Evolutionary conservation across 2,888 invertebrate genomes (phyloP).

Genomic region (Epistrophella euchroma): DNA sequence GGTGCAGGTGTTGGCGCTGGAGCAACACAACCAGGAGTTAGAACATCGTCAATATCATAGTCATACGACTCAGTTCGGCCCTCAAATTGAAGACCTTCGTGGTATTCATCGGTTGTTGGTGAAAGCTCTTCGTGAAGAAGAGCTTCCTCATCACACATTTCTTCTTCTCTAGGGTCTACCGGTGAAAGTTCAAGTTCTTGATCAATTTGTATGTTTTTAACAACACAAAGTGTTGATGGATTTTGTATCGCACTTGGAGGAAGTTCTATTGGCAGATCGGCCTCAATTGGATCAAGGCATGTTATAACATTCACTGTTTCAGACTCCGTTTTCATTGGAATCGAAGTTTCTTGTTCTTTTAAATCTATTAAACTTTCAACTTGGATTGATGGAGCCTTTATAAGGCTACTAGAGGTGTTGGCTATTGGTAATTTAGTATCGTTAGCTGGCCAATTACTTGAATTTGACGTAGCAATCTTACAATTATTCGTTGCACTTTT

Average conservation of each 20-base stretch:
- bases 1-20: constrained; percentile 83
- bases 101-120: constrained; percentile 83
- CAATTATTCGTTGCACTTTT: constrained; percentile 70
- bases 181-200: constrained; percentile 32
- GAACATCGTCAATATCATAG: constrained; percentile 80
- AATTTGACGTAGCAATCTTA: constrained; percentile 62
- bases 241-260: constrained; percentile 34
- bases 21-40: constrained; percentile 81
- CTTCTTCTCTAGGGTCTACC: constrained; percentile 53
- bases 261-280: constrained; percentile 65
- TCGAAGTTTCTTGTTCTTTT: constrained; percentile 24
- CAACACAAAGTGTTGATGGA: constrained; percentile 39
- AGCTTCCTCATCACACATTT: constrained; percentile 62
- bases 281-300: constrained; percentile 63
- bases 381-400: constrained; percentile 78
- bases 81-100: constrained; percentile 81
- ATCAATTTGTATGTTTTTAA: constrained; percentile 32
- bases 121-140: constrained; percentile 81
- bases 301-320: constrained; percentile 30
- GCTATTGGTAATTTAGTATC: constrained; percentile 36
- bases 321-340: constrained; percentile 29
- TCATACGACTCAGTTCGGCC: constrained; percentile 79
- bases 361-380: constrained; percentile 65
- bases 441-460: constrained; percentile 57
- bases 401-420: constrained; percentile 62